Percentiles rank a stretch among this genome's conserved stretches.
phyloP scores from a whole-genome alignment of 2,888 invertebrate species.

The Meghimatium bilineatum region DNA sequence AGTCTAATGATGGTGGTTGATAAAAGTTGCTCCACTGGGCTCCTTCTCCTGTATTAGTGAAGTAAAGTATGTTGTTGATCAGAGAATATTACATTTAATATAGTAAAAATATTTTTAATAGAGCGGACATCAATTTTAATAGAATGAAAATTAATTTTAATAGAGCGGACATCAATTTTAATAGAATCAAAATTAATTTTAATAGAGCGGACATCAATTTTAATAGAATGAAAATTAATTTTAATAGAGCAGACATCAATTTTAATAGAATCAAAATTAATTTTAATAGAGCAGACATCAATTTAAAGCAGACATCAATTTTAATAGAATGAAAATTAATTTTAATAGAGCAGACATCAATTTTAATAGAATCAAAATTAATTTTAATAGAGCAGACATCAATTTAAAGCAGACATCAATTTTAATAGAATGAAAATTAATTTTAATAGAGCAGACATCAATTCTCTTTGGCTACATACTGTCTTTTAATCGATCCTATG shows the following conservation, averaged over 20 bases:
- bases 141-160: no score
- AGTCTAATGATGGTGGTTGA: conserved; percentile 82
- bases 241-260: conserved; percentile 80
- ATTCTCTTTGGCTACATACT: conserved; percentile 69
- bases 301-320: no score
- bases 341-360: conserved; percentile 79
- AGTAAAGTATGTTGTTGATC: background rate
- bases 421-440: no score
- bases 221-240: no score
- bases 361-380: conserved; percentile 71
- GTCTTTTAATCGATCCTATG: no score
- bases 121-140: no score
- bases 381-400: background rate
- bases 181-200: background rate
- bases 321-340: no score
- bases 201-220: background rate
- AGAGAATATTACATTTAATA: background rate
- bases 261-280: conserved; percentile 58
- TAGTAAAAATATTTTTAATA: no score
- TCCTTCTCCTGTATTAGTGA: conserved; percentile 64
- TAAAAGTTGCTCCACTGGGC: conserved; percentile 73
- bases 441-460: conserved; percentile 79
- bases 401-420: no score
- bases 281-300: background rate
- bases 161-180: no score